Evolutionary conservation across 2,113 vertebrate species (phyloP).

Genomic region (Alouatta palliata): DNA sequence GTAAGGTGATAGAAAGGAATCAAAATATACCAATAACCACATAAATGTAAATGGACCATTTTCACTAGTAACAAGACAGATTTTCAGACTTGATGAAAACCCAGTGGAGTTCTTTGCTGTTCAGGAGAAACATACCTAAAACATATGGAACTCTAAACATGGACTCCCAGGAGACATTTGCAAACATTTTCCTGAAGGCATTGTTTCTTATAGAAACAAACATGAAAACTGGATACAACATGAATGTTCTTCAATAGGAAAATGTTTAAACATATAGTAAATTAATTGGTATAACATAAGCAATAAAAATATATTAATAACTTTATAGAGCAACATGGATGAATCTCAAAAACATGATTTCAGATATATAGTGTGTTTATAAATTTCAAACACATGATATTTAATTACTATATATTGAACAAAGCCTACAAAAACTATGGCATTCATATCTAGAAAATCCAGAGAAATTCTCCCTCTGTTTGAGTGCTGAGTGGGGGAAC

Average conservation of each 20-base stretch:
- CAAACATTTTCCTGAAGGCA: background rate
- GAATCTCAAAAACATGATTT: background rate
- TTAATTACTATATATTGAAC: background rate
- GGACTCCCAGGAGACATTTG: background rate
- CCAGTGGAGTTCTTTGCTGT: background rate
- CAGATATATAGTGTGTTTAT: background rate
- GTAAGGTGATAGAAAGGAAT: background rate
- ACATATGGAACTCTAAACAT: background rate
- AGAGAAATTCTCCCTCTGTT: background rate
- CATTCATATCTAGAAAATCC: background rate
- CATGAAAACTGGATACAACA: background rate
- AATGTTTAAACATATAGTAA: background rate
- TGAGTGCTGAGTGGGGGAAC: background rate
- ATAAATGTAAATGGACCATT: background rate
- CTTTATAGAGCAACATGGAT: background rate
- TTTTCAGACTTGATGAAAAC: background rate
- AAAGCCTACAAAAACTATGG: background rate
- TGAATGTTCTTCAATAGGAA: background rate
- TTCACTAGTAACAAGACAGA: background rate
- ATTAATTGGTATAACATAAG: background rate
- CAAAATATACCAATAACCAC: background rate
- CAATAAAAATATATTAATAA: background rate
- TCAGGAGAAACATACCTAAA: background rate
- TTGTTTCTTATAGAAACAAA: background rate
- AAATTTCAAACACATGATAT: background rate